Conservation (phyloP, 2,797 vertebrate species). For the Pangasius sanitwongsei region DNA sequence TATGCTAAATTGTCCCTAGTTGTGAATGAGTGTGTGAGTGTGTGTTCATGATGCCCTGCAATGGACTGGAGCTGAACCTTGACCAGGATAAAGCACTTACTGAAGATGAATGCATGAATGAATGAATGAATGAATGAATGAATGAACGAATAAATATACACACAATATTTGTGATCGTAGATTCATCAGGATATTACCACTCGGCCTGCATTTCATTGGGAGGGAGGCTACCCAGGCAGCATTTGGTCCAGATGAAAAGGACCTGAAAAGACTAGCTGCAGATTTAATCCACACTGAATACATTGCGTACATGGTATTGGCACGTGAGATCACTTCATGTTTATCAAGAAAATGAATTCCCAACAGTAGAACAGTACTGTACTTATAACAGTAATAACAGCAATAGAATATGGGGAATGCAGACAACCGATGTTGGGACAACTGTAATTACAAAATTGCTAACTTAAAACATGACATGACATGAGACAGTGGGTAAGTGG, state of each 20-base stretch:
- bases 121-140: neutral
- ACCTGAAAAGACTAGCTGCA: neutral
- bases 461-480: neutral
- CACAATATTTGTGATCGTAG: neutral
- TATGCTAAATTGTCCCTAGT: neutral
- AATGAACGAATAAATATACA: neutral
- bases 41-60: neutral
- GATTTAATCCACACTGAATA: neutral
- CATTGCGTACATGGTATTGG: neutral
- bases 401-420: neutral
- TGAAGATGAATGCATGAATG: neutral
- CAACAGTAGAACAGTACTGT: no score
- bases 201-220: neutral
- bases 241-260: constrained; percentile 5
- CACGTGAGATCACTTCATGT: neutral
- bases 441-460: neutral
- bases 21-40: neutral
- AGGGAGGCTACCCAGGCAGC: neutral
- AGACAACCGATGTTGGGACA: neutral
- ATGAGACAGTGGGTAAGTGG: neutral
- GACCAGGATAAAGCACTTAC: neutral
- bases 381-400: neutral
- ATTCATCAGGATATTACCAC: neutral
- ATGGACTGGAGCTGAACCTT: neutral
- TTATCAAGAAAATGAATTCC: neutral